These are phyloP conservation scores for Zaprionus inermis DNA, from an alignment of 1,140 invertebrate genomes.

Conservation along the genomic window DNA sequence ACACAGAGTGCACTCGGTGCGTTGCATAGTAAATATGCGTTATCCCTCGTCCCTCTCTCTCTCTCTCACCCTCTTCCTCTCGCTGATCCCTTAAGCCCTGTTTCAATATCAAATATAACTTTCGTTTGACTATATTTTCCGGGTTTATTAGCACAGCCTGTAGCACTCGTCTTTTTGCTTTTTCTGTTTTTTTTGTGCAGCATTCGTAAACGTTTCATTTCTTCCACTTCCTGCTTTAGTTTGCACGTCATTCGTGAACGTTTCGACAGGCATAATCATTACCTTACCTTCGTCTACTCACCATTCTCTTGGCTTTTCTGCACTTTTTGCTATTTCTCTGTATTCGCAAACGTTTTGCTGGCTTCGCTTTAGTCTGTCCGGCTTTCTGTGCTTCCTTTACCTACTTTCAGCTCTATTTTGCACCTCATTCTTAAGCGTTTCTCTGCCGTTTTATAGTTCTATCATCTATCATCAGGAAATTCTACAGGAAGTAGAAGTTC, in stretches of 20 bases:
- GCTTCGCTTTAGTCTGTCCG: neutral
- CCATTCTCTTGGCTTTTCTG: neutral
- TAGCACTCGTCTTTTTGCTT: neutral
- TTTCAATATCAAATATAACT: conserved; percentile 1
- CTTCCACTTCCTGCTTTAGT: no score
- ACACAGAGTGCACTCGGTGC: conserved; percentile 2
- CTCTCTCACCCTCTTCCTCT: neutral
- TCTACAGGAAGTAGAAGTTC: no score
- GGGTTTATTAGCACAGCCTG: neutral
- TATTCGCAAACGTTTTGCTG: neutral
- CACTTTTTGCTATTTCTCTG: neutral
- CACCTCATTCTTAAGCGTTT: neutral
- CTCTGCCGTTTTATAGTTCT: no score
- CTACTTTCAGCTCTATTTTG: neutral
- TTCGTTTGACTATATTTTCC: neutral
- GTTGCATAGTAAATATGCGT: conserved; percentile 6
- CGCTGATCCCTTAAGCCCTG: neutral
- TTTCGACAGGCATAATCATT: no score
- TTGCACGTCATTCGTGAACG: no score
- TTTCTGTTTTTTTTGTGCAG: conserved; percentile 4
- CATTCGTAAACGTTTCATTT: neutral
- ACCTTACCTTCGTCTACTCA: no score
- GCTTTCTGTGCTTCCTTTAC: neutral
- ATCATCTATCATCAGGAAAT: no score
- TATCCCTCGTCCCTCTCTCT: neutral